Evolutionary conservation across 2,797 vertebrate genomes (phyloP), one percentile per base, ranked within the genome.

Genomic region (Sylvia borin): DNA sequence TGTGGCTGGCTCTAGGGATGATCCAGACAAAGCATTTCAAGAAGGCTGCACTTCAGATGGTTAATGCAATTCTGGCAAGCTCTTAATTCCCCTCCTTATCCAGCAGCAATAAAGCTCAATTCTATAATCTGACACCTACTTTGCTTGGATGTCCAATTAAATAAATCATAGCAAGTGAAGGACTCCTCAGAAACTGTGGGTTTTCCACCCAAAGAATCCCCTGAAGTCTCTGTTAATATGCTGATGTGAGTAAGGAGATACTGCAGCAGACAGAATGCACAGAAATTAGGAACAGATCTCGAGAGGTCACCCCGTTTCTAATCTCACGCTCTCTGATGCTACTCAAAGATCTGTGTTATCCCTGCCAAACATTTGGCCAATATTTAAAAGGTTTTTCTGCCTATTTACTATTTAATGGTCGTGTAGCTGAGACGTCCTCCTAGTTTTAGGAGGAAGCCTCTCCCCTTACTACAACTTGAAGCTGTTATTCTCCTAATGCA

Each of bases 111-210:
- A 92, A 96, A 92, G 66, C 64, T 88, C 95, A 53, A 62, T 90
- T 90, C 93, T 75, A 95, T 60, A 87, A 96, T 95, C 53, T 93
- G 94, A 94, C 67, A 88, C 40, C 71, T 70, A 79, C 90, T 96
- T 65, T 91, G 67, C 83, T 80, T 74, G 29, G 54, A 60, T 90
- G 72, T 54, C 48, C 65, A 65, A 48, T 88, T 73, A 92, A 73
- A 94, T 67, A 70, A 90, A 85, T 34, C 3, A 9, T 92, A 97
- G 31, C 72, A 95, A 86, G 50, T 60, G 42, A 92, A 78, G 26
- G 65, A 92, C 73, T 92, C 31, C n/a, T 90, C n/a, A 34, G 57
- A 96, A 95, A 94, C 67, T 62, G 21, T 60, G 38, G 25, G 14
- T 2, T 92, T 92, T 68, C 48, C 54, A n/a, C 9, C 10, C 7